A percentile compares a stretch with the other conserved stretches of the same genome.
phyloP scores from a whole-genome alignment of 1,140 invertebrate genomes.

The Scaptomyza pallida region DNA sequence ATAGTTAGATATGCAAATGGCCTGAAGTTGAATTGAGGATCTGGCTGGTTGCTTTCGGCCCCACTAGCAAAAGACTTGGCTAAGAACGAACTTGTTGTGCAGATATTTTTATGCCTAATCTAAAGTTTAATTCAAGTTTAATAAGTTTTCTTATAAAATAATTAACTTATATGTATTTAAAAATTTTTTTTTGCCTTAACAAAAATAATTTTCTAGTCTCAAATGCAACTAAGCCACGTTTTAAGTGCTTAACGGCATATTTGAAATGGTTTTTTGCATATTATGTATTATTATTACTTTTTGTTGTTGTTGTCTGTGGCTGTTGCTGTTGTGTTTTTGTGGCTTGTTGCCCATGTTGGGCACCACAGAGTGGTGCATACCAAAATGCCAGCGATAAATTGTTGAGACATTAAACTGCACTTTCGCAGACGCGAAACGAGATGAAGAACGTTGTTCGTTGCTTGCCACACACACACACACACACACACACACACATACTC shows the following conservation, averaged over 20 bases:
- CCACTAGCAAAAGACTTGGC: not conserved
- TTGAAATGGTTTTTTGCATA: constrained; percentile 41
- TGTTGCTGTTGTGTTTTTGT: constrained; percentile 27
- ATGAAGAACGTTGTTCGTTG: constrained; percentile 31
- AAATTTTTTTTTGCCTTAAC: too few relatives aligned
- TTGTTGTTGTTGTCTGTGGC: constrained; percentile 20
- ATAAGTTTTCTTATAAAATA: too few relatives aligned
- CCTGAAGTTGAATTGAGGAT: constrained; percentile 4
- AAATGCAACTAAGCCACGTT: not conserved
- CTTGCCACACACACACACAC: not conserved
- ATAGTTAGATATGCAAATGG: constrained; percentile 74
- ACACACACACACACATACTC: constrained; percentile 3
- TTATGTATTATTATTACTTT: constrained; percentile 28
- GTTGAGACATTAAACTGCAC: constrained; percentile 82
- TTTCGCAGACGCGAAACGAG: constrained; percentile 55
- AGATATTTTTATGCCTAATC: not conserved
- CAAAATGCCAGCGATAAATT: constrained; percentile 79
- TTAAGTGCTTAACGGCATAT: not conserved
- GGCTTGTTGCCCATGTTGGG: constrained; percentile 76
- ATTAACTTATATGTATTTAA: too few relatives aligned
- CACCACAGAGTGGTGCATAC: constrained; percentile 68
- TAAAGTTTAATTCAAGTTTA: not conserved
- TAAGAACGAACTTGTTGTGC: not conserved
- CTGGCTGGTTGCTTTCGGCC: not conserved
- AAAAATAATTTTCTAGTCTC: too few relatives aligned